Percentiles rank a stretch among this genome's conserved stretches.
phyloP scores from a whole-genome alignment of 2,113 vertebrate genomes.

The Forbesichthys papilliferus region DNA sequence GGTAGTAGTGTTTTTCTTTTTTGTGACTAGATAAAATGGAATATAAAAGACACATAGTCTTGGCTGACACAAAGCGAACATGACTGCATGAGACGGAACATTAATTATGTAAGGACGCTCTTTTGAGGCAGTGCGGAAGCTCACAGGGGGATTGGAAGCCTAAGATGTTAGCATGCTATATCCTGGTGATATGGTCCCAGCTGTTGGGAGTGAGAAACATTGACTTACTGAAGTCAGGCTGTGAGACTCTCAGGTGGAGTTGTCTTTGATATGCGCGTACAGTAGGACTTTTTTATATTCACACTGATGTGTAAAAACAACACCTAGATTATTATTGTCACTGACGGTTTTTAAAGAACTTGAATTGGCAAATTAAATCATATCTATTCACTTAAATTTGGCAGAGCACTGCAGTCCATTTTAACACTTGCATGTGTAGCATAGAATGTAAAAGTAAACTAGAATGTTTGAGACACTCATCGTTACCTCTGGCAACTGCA shows the following conservation, averaged over 20 bases:
- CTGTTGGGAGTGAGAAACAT: conserved; percentile 45
- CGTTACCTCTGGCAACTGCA: conserved; percentile 3
- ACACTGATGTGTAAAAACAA: conserved; percentile 37
- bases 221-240: conserved; percentile 48
- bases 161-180: conserved; percentile 58
- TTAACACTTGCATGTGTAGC: neutral
- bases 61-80: conserved; percentile 69
- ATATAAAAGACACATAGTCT: conserved; percentile 71
- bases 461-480: conserved; percentile 6
- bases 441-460: neutral
- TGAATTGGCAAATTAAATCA: conserved; percentile 2
- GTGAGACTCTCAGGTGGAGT: conserved; percentile 34
- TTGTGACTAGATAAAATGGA: conserved; percentile 72
- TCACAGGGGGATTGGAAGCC: conserved; percentile 52
- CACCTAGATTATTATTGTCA: conserved; percentile 24
- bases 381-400: conserved; percentile 10
- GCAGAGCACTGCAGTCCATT: neutral
- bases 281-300: conserved; percentile 46
- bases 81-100: conserved; percentile 74
- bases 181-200: conserved; percentile 24
- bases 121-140: conserved; percentile 60
- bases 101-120: conserved; percentile 77
- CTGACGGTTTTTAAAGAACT: neutral
- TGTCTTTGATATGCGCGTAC: conserved; percentile 23
- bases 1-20: conserved; percentile 45